Evolutionary conservation across 2,797 vertebrate species (phyloP).

Genomic region (Clamator glandarius): DNA sequence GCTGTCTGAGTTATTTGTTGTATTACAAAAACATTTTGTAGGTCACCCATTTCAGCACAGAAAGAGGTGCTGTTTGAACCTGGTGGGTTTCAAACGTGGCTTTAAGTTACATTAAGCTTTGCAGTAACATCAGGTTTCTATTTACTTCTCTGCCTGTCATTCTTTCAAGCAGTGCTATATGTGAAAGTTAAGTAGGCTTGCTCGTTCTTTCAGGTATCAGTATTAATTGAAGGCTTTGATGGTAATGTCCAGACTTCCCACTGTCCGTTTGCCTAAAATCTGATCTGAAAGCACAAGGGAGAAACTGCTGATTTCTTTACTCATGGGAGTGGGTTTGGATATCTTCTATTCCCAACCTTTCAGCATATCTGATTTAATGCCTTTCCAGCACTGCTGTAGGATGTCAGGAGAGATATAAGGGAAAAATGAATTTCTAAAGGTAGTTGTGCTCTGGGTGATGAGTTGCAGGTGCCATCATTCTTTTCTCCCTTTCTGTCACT

Average conservation of each 20-base stretch:
- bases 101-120: neutral
- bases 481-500: neutral
- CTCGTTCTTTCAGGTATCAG: neutral
- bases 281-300: neutral
- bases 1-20: neutral
- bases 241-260: neutral
- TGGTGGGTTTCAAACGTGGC: neutral
- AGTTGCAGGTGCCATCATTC: neutral
- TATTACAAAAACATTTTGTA: rapidly evolving
- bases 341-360: neutral
- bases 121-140: neutral
- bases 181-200: neutral
- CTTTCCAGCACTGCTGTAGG: neutral
- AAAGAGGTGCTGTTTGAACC: neutral
- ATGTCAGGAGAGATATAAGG: neutral
- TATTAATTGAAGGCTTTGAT: neutral
- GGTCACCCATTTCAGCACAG: neutral
- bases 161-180: neutral
- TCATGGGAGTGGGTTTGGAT: neutral
- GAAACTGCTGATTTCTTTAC: neutral
- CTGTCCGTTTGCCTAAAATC: neutral
- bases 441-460: neutral
- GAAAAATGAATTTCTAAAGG: neutral
- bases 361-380: neutral
- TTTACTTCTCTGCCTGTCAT: neutral